These are phyloP conservation scores for Clivina fossor DNA, from an alignment of 2,888 invertebrate genomes.

Conservation along the genomic window DNA sequence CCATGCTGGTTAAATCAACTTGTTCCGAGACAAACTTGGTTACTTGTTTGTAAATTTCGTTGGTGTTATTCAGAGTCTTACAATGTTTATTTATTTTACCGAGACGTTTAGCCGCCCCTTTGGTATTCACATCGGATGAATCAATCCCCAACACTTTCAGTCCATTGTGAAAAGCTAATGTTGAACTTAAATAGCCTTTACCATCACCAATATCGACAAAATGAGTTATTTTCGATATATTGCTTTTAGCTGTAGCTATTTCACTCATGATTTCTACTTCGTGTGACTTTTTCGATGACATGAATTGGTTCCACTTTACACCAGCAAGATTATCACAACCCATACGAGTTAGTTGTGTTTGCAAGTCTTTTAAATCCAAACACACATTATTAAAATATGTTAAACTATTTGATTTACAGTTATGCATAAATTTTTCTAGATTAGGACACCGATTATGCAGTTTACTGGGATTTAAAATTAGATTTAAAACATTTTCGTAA, in stretches of 20 bases:
- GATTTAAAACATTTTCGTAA: constrained; percentile 53
- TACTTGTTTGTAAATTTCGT: constrained; percentile 61
- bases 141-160: constrained; percentile 82
- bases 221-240: constrained; percentile 50
- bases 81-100: constrained; percentile 53
- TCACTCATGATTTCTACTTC: constrained; percentile 72
- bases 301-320: constrained; percentile 64
- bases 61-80: constrained; percentile 46
- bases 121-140: constrained; percentile 66
- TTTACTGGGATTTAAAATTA: constrained; percentile 54
- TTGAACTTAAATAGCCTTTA: constrained; percentile 80
- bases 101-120: constrained; percentile 64
- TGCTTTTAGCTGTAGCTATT: constrained; percentile 59
- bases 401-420: constrained; percentile 45
- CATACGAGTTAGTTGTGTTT: constrained; percentile 48
- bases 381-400: constrained; percentile 52
- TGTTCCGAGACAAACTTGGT: constrained; percentile 62
- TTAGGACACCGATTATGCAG: constrained; percentile 32
- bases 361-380: constrained; percentile 52
- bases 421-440: constrained; percentile 45
- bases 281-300: constrained; percentile 79
- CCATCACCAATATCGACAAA: constrained; percentile 88
- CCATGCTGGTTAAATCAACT: constrained; percentile 58
- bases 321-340: constrained; percentile 49
- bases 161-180: constrained; percentile 69